phyloP scores from a whole-genome alignment of 1,140 invertebrate genomes.

The Cheumatopsyche charites region DNA sequence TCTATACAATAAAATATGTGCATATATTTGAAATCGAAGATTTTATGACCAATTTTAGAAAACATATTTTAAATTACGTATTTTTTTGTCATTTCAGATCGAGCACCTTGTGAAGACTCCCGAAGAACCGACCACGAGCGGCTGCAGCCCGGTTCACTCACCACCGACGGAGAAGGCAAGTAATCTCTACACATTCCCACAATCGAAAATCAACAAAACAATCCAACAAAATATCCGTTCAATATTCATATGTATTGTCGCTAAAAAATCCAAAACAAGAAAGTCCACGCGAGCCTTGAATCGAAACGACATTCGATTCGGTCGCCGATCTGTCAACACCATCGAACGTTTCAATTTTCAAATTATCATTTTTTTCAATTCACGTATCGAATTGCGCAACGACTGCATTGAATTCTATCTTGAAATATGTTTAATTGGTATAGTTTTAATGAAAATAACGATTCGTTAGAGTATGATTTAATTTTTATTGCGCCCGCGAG shows the following conservation, averaged over 20 bases:
- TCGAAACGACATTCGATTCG: not conserved
- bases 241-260: too few relatives aligned
- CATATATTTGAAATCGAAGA: too few relatives aligned
- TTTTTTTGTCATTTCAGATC: conserved; percentile 65
- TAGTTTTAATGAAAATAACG: not conserved
- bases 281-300: not conserved
- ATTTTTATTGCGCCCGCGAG: too few relatives aligned
- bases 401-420: too few relatives aligned
- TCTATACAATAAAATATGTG: too few relatives aligned
- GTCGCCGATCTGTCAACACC: conserved; percentile 1
- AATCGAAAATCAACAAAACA: not conserved
- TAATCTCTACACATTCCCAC: conserved; percentile 29
- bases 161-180: conserved; percentile 77
- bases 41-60: too few relatives aligned
- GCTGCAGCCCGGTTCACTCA: conserved; percentile 70
- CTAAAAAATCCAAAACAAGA: too few relatives aligned
- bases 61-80: too few relatives aligned
- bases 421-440: too few relatives aligned
- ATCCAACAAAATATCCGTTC: not conserved
- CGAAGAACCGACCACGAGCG: conserved; percentile 62
- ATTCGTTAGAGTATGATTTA: not conserved
- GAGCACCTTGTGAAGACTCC: conserved; percentile 67
- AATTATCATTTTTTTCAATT: conserved; percentile 1
- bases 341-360: conserved; percentile 1
- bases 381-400: too few relatives aligned